These are phyloP conservation scores for Diorhabda carinulata DNA, from an alignment of 1,140 invertebrate species.

Conservation along the genomic window DNA sequence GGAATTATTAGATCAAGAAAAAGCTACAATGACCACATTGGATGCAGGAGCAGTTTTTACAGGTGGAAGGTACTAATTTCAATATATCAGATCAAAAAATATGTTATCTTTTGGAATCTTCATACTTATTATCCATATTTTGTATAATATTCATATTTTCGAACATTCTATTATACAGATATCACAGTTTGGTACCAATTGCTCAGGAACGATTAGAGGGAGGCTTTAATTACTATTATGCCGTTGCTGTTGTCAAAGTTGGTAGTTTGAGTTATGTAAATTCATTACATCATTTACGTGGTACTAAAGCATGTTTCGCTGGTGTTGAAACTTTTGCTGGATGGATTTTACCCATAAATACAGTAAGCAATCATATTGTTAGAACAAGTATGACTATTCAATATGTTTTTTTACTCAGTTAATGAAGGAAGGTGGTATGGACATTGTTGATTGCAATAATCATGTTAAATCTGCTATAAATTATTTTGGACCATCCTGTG, in stretches of 20 bases:
- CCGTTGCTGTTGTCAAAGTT: slow-evolving; percentile 81
- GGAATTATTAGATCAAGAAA: slow-evolving; percentile 66
- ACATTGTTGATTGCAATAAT: slow-evolving; percentile 91
- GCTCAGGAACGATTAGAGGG: slow-evolving; percentile 68
- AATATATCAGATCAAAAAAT: too few relatives aligned
- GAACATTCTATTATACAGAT: slow-evolving; percentile 41
- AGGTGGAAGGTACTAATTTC: slow-evolving; percentile 60
- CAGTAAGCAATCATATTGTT: slow-evolving; percentile 51
- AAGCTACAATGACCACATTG: slow-evolving; percentile 79
- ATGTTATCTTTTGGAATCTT: neutral
- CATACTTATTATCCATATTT: too few relatives aligned
- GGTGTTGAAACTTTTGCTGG: slow-evolving; percentile 88
- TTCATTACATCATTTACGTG: slow-evolving; percentile 64
- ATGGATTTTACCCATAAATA: slow-evolving; percentile 87
- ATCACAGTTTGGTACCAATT: slow-evolving; percentile 89
- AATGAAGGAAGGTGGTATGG: slow-evolving; percentile 74
- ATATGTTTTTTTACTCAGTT: slow-evolving; percentile 53
- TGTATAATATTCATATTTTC: too few relatives aligned
- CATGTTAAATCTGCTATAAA: slow-evolving; percentile 88
- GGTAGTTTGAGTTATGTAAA: slow-evolving; percentile 59
- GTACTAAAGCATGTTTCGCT: slow-evolving; percentile 81
- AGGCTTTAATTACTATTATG: slow-evolving; percentile 64
- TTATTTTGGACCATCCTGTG: slow-evolving; percentile 89
- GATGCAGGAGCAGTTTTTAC: slow-evolving; percentile 93
- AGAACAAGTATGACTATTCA: neutral